Base-by-base conservation (phyloP, 2,797 vertebrate genomes). In the Pangasius sanitwongsei region DNA sequence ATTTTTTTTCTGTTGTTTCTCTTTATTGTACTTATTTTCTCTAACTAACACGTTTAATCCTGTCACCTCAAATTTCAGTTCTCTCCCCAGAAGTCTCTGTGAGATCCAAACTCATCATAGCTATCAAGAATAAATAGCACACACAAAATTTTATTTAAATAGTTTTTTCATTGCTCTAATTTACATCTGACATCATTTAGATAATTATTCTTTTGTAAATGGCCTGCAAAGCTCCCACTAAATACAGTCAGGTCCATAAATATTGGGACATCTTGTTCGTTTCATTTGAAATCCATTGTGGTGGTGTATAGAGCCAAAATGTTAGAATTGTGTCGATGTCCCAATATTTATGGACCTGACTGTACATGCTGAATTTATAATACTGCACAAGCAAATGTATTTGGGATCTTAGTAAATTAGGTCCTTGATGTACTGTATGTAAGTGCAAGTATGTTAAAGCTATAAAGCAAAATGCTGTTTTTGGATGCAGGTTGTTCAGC, bases 131-230 rank as follows among this genome's bases (percentile, higher is more conserved):
- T 41, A 81, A 81, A 57, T 11, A 57, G 53, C n/a, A 80, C 75
- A n/a, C 25, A n/a, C 75, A 57, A 81, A 81, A 59, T 55, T 41
- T 61, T 11, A 41, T 37, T 61, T 9, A 34, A 59, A 59, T 13
- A 41, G 4, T 61, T 82, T 2, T 59, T 59, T 44, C 44, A 59
- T 23, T 59, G 9, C 72, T 20, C 2, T 44, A 25, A 55, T 80
- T 77, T 50, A 50, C 25, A 77, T 48, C 44, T 20, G 34, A 41
- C 55, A 82, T 61, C 20, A 82, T 61, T 82, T 41, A 25, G 34
- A 59, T 41, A 61, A 82, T 61, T 57, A 37, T 82, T 41, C 55
- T 61, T 82, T 59, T 41, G 34, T 61, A 41, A 82, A 82, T 57
- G 31, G 80, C 20, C 55, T 61, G 34, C 31, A 23, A 82, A 82